Evolutionary conservation across 2,888 invertebrate species (phyloP).

Genomic region (Cataglyphis altisquamis): DNA sequence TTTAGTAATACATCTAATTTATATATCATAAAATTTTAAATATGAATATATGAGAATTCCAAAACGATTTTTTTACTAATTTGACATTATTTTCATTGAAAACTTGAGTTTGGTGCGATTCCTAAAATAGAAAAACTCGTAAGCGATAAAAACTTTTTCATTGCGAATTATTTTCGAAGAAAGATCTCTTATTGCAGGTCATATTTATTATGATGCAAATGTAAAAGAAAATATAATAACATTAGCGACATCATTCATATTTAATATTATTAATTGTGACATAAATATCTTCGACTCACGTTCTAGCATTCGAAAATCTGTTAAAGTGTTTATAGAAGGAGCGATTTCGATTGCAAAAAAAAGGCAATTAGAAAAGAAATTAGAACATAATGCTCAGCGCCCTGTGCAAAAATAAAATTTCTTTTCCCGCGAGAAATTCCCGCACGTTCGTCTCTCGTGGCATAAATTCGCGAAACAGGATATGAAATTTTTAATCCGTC

Average conservation of each 20-base stretch:
- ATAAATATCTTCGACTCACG: neutral
- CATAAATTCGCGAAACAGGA: conserved; percentile 24
- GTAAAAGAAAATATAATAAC: neutral
- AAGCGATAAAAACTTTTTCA: neutral
- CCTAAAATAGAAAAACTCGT: neutral
- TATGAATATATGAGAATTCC: neutral
- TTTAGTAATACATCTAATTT: neutral
- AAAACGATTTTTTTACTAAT: neutral
- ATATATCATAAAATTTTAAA: neutral
- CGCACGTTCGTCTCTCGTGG: neutral
- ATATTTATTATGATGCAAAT: neutral
- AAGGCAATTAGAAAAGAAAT: conserved; percentile 35
- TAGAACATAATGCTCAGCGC: conserved; percentile 39
- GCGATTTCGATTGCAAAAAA: conserved; percentile 6
- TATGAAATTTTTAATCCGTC: conserved; percentile 61
- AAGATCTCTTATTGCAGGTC: neutral
- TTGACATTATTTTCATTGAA: neutral
- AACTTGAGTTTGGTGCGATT: neutral
- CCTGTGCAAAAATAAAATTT: conserved; percentile 39
- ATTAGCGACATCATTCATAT: neutral
- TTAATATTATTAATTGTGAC: neutral
- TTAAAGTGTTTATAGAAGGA: conserved; percentile 55
- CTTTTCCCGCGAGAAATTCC: neutral
- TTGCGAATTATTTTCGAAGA: neutral
- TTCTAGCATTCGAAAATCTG: conserved; percentile 70